Evolutionary conservation across 2,113 vertebrate genomes (phyloP).

Genomic region (Indicator indicator): DNA sequence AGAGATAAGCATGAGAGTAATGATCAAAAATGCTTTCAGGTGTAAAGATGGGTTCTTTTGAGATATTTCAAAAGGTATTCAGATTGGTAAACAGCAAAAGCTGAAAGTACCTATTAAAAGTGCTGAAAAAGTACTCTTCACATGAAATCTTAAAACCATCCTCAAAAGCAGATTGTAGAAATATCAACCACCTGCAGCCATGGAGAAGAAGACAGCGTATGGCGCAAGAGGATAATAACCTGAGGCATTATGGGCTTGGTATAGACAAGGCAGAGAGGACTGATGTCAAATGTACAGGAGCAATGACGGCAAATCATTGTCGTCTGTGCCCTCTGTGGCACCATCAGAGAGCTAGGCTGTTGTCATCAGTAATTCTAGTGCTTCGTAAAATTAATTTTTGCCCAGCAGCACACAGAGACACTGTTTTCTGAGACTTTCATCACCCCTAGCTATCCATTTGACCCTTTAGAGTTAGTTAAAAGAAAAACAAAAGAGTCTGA

Average conservation of each 20-base stretch:
- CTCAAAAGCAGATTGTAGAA: not conserved
- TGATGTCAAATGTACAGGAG: not conserved
- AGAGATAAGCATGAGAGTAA: not conserved
- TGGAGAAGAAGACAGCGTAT: not conserved
- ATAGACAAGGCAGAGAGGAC: not conserved
- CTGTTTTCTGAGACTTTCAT: not conserved
- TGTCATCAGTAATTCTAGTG: not conserved
- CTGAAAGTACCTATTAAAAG: not conserved
- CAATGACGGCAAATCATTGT: not conserved
- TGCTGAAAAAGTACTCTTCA: not conserved
- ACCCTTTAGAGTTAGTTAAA: not conserved
- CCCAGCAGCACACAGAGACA: not conserved
- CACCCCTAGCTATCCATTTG: not conserved
- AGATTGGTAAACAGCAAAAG: not conserved
- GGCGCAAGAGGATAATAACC: not conserved
- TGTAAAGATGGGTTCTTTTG: not conserved
- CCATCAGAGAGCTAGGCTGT: not conserved
- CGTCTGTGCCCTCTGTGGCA: not conserved
- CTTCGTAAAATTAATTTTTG: not conserved
- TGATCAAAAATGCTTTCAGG: not conserved
- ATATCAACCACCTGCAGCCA: not conserved
- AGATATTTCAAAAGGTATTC: rapidly evolving
- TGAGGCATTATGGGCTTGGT: not conserved
- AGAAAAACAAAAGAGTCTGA: not conserved
- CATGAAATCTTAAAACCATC: not conserved